These are phyloP conservation scores for Ondatra zibethicus DNA, from an alignment of 2,113 vertebrate genomes.

Conservation along the genomic window DNA sequence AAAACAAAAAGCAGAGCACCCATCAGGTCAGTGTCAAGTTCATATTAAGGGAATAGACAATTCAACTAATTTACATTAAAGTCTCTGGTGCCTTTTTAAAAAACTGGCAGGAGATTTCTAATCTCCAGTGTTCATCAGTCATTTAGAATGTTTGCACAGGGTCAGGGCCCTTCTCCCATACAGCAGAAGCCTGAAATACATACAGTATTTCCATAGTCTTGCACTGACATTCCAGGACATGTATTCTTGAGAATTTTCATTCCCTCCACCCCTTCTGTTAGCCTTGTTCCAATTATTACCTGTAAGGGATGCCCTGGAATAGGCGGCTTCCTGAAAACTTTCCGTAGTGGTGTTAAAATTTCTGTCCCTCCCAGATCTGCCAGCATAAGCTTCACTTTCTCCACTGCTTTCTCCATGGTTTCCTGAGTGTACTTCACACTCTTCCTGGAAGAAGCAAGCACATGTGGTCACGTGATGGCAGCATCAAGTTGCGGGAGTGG, in stretches of 20 bases:
- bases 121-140: not conserved
- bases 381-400: constrained; percentile 79
- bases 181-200: not conserved
- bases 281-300: constrained; percentile 64
- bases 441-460: constrained; percentile 80
- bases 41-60: not conserved
- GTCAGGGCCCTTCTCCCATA: not conserved
- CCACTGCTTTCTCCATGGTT: constrained; percentile 82
- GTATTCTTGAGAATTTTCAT: not conserved
- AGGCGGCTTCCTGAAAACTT: not conserved
- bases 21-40: not conserved
- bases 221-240: not conserved
- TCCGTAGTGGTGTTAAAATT: not conserved
- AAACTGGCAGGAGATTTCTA: not conserved
- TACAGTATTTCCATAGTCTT: not conserved
- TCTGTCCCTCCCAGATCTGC: constrained; percentile 91
- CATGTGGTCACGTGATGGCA: rapidly evolving
- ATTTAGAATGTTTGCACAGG: rapidly evolving
- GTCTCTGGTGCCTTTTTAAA: not conserved
- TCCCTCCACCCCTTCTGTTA: not conserved
- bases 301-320: constrained; percentile 34
- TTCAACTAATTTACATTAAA: not conserved
- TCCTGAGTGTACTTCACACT: constrained; percentile 84
- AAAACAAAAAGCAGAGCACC: not conserved
- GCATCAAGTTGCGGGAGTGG: too few species aligned